Evolutionary conservation across 2,888 invertebrate species (phyloP), one percentile per base, ranked within the genome.

Genomic region (Pteria penguin): DNA sequence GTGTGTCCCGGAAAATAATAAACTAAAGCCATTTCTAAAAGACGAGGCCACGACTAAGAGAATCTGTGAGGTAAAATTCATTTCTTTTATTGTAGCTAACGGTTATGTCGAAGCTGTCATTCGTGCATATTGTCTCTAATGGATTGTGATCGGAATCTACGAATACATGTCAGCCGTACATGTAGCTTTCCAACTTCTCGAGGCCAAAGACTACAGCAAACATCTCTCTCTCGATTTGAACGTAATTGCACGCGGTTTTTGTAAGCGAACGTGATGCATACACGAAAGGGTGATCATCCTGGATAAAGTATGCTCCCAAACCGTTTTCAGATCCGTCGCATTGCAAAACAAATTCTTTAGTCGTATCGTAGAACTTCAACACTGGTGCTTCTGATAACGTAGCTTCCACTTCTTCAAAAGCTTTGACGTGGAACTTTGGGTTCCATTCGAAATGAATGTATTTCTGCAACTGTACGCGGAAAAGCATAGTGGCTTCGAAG

Each of bases 141-240:
- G 93, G 92, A 73, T 91, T 88, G 77, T 92, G 90, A 74, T 92
- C 92, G 0, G 90, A 91, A 4, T 85, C 45, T 14, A 92, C 79
- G 1, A 87, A 90, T 70, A 93, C 93, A n/a, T 83, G 76, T n/a
- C 87, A 31, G 8, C 91, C 92, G 66, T 82, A 90, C 0, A 45
- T 62, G 22, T 72, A 63, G 29, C 29, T 55, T 18, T 72, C 60
- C 22, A 72, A 63, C 78, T 89, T 89, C 32, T 84, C 81, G 0
- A 91, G 82, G 0, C 89, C 91, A 72, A 86, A 93, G n/a, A 92
- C 86, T 22, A 27, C 54, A 1, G 63, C 63, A 22, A 62, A 54
- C n/a, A 45, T 26, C 36, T 69, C 69, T 33, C 27, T 62, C n/a
- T 62, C 62, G 8, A 62, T 62, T 27, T 24, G 31, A 14, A 29